A percentile compares a stretch with the other conserved stretches of the same genome.
These are phyloP conservation scores for Diabrotica balteata DNA, from an alignment of 2,888 invertebrate species.

Conservation along the genomic window DNA sequence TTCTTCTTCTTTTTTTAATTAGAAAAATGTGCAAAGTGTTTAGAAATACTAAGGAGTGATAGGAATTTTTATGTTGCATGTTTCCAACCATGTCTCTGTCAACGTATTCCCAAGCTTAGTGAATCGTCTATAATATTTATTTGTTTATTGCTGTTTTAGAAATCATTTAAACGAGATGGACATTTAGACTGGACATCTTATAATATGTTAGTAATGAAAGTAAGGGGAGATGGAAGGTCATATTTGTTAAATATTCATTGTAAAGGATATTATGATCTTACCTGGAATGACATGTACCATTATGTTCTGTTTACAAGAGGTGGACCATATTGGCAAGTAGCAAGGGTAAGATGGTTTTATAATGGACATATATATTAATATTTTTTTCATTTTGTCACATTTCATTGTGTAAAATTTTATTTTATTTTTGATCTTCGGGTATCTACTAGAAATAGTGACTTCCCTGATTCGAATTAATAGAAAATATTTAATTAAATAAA, in stretches of 20 bases:
- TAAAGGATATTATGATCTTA: constrained; percentile 80
- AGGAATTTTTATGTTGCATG: neutral
- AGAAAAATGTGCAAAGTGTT: too few species aligned
- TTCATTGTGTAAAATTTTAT: too few species aligned
- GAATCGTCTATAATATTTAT: too few species aligned
- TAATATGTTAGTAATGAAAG: constrained; percentile 77
- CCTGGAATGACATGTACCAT: constrained; percentile 89
- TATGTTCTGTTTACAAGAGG: constrained; percentile 92
- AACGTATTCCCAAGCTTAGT: too few species aligned
- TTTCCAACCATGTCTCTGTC: too few species aligned
- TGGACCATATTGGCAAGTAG: constrained; percentile 97
- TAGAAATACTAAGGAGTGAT: neutral
- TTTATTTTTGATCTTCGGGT: too few species aligned
- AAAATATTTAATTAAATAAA: too few species aligned
- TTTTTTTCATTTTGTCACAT: too few species aligned
- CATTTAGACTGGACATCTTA: constrained; percentile 80
- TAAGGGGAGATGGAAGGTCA: constrained; percentile 93
- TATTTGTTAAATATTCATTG: constrained; percentile 84
- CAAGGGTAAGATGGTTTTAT: constrained; percentile 67
- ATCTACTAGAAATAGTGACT: too few species aligned
- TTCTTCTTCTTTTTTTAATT: too few species aligned
- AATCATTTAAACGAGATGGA: constrained; percentile 79
- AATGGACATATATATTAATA: too few species aligned
- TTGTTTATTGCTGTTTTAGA: constrained; percentile 61
- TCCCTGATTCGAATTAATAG: too few species aligned